Conservation (phyloP, 2,797 vertebrate species). For the Leuciscus waleckii region DNA sequence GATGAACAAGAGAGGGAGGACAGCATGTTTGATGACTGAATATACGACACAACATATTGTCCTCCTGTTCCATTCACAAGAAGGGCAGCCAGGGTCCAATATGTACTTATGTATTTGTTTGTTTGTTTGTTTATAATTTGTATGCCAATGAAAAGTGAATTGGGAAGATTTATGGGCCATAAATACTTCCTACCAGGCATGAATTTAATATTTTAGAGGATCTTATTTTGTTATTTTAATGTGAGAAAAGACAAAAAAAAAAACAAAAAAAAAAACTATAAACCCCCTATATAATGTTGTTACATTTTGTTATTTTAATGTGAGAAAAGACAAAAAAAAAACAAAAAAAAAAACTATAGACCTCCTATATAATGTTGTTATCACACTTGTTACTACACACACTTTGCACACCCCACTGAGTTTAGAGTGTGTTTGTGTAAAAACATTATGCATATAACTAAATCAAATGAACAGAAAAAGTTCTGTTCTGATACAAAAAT, state of each 20-base stretch:
- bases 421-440: not conserved
- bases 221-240: not conserved
- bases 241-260: not conserved
- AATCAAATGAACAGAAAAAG: conserved; percentile 26
- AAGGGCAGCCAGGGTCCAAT: conserved; percentile 32
- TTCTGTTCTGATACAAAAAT: conserved; percentile 6
- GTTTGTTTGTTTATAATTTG: not conserved
- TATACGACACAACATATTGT: conserved; percentile 61
- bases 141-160: not conserved
- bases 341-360: not conserved
- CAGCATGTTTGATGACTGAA: conserved; percentile 34
- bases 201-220: not conserved
- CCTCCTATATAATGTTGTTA: not conserved
- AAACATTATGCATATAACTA: not conserved
- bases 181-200: not conserved
- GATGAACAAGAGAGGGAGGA: conserved; percentile 47
- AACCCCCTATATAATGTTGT: not conserved
- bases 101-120: not conserved
- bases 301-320: not conserved
- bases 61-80: conserved; percentile 13
- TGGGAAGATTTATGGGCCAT: not conserved
- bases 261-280: not conserved
- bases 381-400: conserved; percentile 49
- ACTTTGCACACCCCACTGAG: conserved; percentile 19
- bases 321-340: not conserved